Conservation (phyloP, 2,113 vertebrate genomes). For the Aspiorhynchus laticeps region DNA sequence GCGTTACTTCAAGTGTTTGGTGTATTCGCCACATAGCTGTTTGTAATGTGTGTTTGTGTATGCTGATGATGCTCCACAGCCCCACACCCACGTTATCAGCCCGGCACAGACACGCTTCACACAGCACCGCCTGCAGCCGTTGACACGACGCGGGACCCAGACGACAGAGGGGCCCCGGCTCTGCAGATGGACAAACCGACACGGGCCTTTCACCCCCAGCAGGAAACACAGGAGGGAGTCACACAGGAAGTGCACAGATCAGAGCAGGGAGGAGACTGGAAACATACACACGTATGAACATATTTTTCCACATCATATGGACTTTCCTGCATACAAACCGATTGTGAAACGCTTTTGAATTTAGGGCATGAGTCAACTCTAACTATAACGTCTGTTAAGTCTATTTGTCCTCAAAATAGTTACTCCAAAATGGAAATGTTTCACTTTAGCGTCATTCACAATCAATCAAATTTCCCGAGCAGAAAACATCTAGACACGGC, state of each 20-base stretch:
- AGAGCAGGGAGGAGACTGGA: slow-evolving; percentile 19
- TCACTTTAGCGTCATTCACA: not conserved
- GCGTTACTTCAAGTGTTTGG: not conserved
- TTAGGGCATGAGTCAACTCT: not conserved
- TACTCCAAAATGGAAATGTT: not conserved
- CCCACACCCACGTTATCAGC: slow-evolving; percentile 58
- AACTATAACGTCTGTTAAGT: not conserved
- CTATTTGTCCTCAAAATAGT: not conserved
- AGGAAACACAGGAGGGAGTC: slow-evolving; percentile 41
- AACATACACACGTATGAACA: not conserved
- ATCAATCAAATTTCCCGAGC: slow-evolving; percentile 24
- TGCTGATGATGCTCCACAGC: slow-evolving; percentile 12
- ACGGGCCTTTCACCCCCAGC: not conserved
- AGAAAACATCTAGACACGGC: not conserved
- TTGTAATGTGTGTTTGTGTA: not conserved
- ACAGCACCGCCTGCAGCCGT: slow-evolving; percentile 17
- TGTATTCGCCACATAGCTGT: not conserved
- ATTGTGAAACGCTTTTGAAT: not conserved
- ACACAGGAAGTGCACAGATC: slow-evolving; percentile 32
- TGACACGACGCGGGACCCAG: not conserved
- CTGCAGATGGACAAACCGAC: slow-evolving; percentile 30
- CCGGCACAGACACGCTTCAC: slow-evolving; percentile 13
- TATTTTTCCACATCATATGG: not conserved
- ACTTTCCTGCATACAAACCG: not conserved
- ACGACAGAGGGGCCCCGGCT: slow-evolving; percentile 19